phyloP scores from a whole-genome alignment of 2,113 vertebrate genomes.

The Pao palembangensis region DNA sequence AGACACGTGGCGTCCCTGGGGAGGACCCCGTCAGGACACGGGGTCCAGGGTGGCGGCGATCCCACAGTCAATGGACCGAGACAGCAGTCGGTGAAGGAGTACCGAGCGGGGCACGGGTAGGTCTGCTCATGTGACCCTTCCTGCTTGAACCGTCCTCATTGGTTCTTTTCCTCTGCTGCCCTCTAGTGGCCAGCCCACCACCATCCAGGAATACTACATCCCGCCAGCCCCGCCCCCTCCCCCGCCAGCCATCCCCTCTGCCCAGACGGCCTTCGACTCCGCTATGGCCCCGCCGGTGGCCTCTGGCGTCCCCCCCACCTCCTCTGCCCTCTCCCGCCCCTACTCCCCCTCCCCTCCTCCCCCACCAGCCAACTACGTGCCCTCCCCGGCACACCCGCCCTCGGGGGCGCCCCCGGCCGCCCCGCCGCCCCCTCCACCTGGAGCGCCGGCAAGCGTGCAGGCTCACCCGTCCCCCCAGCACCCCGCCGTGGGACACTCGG shows the following conservation, averaged over 20 bases:
- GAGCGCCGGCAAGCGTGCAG: slow-evolving; percentile 35
- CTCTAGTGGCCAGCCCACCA: slow-evolving; percentile 75
- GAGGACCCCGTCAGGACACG: slow-evolving; percentile 78
- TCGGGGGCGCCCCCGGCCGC: slow-evolving; percentile 64
- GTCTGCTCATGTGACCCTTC: background rate
- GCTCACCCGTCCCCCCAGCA: slow-evolving; percentile 65
- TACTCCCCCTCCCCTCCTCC: slow-evolving; percentile 79
- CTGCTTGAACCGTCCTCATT: too few species aligned
- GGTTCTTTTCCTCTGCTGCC: background rate
- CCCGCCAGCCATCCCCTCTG: slow-evolving; percentile 83
- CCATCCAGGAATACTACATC: slow-evolving; percentile 83
- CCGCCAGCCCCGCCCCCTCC: slow-evolving; percentile 84
- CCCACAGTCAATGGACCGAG: slow-evolving; percentile 83
- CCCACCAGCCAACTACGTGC: slow-evolving; percentile 71
- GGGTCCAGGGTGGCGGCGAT: slow-evolving; percentile 70
- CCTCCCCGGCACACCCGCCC: slow-evolving; percentile 72
- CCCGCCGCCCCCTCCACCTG: slow-evolving; percentile 44
- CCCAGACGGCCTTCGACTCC: slow-evolving; percentile 86
- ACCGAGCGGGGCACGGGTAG: slow-evolving; percentile 69
- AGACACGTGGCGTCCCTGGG: slow-evolving; percentile 82
- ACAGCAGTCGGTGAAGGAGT: slow-evolving; percentile 83
- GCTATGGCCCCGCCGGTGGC: slow-evolving; percentile 61
- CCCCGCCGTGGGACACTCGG: slow-evolving; percentile 58
- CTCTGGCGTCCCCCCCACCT: slow-evolving; percentile 80
- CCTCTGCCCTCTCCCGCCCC: slow-evolving; percentile 64